Evolutionary conservation across 2,113 vertebrate genomes (phyloP).

Genomic region (Forbesichthys papilliferus): DNA sequence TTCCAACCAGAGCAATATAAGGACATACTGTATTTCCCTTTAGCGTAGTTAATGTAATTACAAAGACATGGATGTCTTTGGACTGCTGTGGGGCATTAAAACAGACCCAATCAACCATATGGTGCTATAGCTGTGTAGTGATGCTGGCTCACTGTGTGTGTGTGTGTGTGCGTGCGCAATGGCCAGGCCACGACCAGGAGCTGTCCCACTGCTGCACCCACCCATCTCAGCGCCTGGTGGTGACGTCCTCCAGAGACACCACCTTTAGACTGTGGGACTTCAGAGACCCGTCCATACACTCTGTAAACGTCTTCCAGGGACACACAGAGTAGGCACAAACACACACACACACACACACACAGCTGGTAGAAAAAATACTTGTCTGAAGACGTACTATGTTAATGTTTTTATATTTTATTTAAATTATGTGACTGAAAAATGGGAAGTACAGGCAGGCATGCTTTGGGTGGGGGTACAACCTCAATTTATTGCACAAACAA

Average conservation of each 20-base stretch:
- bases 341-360: conserved; percentile 2
- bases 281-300: conserved; percentile 98
- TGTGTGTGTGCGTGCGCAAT: not conserved
- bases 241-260: conserved; percentile 95
- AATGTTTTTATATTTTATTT: no score
- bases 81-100: no score
- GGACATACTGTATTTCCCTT: no score
- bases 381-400: no score
- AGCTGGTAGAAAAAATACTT: not conserved
- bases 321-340: conserved; percentile 91
- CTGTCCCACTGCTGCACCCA: conserved; percentile 97
- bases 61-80: no score
- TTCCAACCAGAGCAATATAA: no score
- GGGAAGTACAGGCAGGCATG: no score
- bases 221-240: conserved; percentile 93
- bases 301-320: conserved; percentile 98
- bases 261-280: conserved; percentile 99
- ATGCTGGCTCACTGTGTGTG: not conserved
- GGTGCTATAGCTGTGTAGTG: not conserved
- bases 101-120: not conserved
- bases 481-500: no score
- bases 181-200: conserved; percentile 93
- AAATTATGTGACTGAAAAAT: no score
- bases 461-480: no score
- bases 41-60: no score